Evolutionary conservation across 2,888 invertebrate species (phyloP).

Genomic region (Epistrophe grossulariae): DNA sequence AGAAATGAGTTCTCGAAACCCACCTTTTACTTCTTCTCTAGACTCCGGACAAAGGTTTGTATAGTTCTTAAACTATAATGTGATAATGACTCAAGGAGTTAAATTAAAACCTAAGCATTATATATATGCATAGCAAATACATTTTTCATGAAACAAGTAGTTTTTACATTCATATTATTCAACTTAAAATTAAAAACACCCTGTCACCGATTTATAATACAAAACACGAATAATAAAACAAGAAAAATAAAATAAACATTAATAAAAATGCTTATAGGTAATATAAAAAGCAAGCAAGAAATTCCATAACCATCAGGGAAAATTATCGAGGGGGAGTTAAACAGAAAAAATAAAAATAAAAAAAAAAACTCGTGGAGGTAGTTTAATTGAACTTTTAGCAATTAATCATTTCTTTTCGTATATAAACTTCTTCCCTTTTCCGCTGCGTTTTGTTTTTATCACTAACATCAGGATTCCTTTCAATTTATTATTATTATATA

Average conservation of each 20-base stretch:
- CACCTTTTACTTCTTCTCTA: too few relatives aligned
- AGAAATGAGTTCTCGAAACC: too few relatives aligned
- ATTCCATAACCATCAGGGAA: slow-evolving; percentile 30
- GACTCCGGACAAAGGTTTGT: too few relatives aligned
- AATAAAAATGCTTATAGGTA: slow-evolving; percentile 49
- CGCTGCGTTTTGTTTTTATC: slow-evolving; percentile 58
- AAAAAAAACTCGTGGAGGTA: slow-evolving; percentile 49
- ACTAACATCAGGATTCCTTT: slow-evolving; percentile 66
- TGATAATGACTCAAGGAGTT: too few relatives aligned
- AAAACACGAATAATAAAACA: slow-evolving; percentile 21
- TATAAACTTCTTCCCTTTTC: slow-evolving; percentile 52
- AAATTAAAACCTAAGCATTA: too few relatives aligned
- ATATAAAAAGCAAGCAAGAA: slow-evolving; percentile 46
- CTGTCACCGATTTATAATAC: slow-evolving; percentile 21
- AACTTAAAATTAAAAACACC: slow-evolving; percentile 14
- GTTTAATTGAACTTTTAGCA: slow-evolving; percentile 75
- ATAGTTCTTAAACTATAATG: too few relatives aligned
- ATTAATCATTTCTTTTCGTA: slow-evolving; percentile 68
- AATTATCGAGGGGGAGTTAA: slow-evolving; percentile 13
- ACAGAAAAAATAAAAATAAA: not conserved
- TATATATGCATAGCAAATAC: too few relatives aligned
- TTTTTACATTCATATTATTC: too few relatives aligned
- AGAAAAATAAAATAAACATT: slow-evolving; percentile 40
- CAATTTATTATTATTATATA: slow-evolving; percentile 70
- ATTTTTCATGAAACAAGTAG: too few relatives aligned